Evolutionary conservation across 2,797 vertebrate species (phyloP).

Genomic region (Mus spretus): DNA sequence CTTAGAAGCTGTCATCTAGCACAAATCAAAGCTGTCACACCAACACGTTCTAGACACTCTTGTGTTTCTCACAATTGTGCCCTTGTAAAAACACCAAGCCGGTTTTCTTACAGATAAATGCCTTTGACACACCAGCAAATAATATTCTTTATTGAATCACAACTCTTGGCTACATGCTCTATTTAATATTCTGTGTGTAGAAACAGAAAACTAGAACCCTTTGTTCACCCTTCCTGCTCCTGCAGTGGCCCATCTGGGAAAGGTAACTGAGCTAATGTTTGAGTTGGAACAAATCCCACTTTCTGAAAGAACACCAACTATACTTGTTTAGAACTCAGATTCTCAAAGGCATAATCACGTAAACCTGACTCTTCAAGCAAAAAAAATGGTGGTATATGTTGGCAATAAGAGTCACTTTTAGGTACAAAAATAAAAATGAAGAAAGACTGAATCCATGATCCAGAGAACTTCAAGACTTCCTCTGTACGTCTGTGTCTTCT

Average conservation of each 20-base stretch:
- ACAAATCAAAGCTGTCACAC: slow-evolving; percentile 17
- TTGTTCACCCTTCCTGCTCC: not conserved
- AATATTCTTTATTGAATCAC: not conserved
- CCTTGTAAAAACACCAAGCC: not conserved
- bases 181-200: slow-evolving; percentile 38
- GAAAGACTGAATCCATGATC: not conserved
- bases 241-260: not conserved
- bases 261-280: not conserved
- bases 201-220: not conserved
- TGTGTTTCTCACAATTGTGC: not conserved
- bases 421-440: slow-evolving; percentile 16
- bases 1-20: not conserved
- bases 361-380: not conserved
- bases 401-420: slow-evolving; percentile 27
- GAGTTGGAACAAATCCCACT: not conserved
- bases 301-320: slow-evolving; percentile 2
- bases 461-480: not conserved
- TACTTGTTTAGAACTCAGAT: not conserved
- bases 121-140: not conserved
- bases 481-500: not conserved
- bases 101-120: not conserved
- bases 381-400: not conserved
- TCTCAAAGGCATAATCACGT: not conserved
- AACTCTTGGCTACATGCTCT: not conserved
- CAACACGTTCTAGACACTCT: not conserved